A percentile compares a stretch with the other conserved stretches of the same genome.
Conservation (phyloP, 2,113 vertebrate genomes). For the Procapra przewalskii region DNA sequence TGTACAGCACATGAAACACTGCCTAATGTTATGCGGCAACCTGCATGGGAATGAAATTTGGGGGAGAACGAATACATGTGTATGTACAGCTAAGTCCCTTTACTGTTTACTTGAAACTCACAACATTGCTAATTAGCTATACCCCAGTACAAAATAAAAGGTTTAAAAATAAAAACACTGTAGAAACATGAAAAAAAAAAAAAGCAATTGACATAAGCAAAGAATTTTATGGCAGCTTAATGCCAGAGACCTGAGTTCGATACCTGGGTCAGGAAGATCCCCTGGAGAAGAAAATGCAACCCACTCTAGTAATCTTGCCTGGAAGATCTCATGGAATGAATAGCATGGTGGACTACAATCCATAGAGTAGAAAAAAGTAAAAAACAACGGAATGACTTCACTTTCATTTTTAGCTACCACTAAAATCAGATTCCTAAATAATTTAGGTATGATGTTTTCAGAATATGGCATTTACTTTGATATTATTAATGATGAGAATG, state of each 20-base stretch:
- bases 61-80: neutral
- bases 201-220: neutral
- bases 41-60: neutral
- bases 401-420: neutral
- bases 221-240: neutral
- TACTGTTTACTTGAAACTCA: neutral
- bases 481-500: neutral
- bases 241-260: fast-evolving
- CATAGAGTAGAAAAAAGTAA: neutral
- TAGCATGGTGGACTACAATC: neutral
- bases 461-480: neutral
- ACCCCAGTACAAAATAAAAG: neutral
- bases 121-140: neutral
- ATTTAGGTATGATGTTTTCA: neutral
- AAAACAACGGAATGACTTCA: neutral
- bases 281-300: neutral
- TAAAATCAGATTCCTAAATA: neutral
- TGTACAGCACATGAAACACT: neutral
- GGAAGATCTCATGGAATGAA: neutral
- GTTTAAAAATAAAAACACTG: neutral
- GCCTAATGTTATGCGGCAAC: neutral
- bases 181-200: neutral
- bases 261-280: neutral
- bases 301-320: neutral
- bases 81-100: neutral